These are phyloP conservation scores for Elysia crispata DNA, from an alignment of 2,888 invertebrate species.

Conservation along the genomic window DNA sequence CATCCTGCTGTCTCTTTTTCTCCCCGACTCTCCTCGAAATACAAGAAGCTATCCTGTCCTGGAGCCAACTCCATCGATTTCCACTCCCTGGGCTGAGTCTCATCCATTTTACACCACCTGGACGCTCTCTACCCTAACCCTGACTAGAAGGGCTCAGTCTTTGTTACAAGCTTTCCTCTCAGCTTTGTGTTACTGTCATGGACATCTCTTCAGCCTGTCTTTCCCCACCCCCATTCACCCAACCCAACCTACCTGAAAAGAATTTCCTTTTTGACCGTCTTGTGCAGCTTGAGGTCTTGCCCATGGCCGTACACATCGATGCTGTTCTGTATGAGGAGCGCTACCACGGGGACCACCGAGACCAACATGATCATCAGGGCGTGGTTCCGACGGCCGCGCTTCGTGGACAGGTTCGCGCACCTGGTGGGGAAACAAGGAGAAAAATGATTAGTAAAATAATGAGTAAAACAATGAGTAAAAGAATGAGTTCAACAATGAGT, in stretches of 20 bases:
- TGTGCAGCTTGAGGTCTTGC: constrained; percentile 25
- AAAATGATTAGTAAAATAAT: not conserved
- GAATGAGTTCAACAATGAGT: not conserved
- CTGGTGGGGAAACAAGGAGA: constrained; percentile 21
- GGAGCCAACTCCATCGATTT: no score
- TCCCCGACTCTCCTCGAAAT: not conserved
- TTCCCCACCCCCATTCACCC: no score
- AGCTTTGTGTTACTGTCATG: no score
- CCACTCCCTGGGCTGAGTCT: no score
- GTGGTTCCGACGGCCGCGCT: constrained; percentile 49
- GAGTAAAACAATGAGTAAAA: no score
- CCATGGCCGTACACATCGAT: constrained; percentile 36
- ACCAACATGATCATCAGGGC: constrained; percentile 51
- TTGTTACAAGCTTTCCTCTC: no score
- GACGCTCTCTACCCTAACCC: no score
- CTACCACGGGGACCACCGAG: constrained; percentile 48
- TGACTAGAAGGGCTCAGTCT: no score
- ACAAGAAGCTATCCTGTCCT: no score
- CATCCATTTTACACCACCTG: no score
- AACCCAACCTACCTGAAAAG: constrained; percentile 52
- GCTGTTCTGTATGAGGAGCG: constrained; percentile 51
- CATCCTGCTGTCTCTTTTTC: not conserved
- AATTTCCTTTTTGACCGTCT: constrained; percentile 47
- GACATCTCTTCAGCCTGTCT: no score
- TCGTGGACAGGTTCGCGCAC: constrained; percentile 49